Base-by-base conservation (phyloP, 2,888 invertebrate species). In the Drosophila paranaensis region DNA sequence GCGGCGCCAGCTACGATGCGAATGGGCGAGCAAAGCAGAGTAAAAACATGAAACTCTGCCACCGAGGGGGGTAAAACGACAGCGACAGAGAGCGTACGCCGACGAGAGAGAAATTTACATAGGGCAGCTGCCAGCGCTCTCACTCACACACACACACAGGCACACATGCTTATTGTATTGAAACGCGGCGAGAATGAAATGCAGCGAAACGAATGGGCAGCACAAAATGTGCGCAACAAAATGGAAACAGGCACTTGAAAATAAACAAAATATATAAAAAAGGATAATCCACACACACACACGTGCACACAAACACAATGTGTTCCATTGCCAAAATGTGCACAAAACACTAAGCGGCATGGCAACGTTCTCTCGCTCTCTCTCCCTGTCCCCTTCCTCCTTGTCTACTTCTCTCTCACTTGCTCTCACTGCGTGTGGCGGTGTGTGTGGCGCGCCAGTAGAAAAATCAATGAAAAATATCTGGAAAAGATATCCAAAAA, bases 401-500 rank as follows among this genome's bases (percentile, higher is more conserved):
- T 33, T 33, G 30, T 6, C 30, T 33, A 33, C 30, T 33, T 58
- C 10, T 11, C n/a, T 35, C 25, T 54, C 50, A 51, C 55, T 46
- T 53, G 16, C 48, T 45, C 33, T 27, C 46, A 37, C 37, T 42
- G 39, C 51, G 9, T 60, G 51, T 60, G 60, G 62, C 60, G 56
- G 43, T 67, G 84, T 77, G 78, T 77, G 68, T 68, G 76, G 65
- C 84, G 83, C 83, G 88, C 79, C 80, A 82, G 85, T 67, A 77
- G 85, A 87, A 87, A 87, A 87, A 87, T 87, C 86, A 87, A 87
- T 87, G 86, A 87, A 87, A 86, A 88, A 86, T 87, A 89, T 89
- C 71, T 85, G 86, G 53, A 84, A 89, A 89, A 86, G 80, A 74
- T 72, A 66, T 73, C 75, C 51, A 60, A 71, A 77, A 71, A 77